phyloP scores from a whole-genome alignment of 2,113 vertebrate species.

The Chaetorhynchus papuensis region DNA sequence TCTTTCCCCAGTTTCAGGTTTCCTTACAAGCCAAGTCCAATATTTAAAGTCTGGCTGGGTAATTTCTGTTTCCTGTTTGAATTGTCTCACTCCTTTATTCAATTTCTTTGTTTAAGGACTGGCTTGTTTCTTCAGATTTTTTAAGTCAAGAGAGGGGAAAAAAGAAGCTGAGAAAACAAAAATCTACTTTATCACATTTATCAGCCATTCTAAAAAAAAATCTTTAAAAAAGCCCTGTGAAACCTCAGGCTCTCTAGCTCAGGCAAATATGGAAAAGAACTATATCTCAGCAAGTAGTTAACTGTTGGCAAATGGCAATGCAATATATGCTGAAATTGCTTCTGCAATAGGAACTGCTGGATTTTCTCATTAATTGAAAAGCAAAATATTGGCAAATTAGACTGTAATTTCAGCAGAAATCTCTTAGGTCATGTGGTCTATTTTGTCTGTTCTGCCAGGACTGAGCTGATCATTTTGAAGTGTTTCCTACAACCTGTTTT shows the following conservation, averaged over 20 bases:
- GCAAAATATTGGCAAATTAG: conserved; percentile 24
- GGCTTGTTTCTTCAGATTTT: background rate
- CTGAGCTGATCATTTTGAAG: background rate
- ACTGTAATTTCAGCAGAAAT: background rate
- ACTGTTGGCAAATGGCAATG: background rate
- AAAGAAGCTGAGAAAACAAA: background rate
- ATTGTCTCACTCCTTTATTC: background rate
- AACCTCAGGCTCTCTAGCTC: background rate
- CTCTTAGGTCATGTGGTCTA: background rate
- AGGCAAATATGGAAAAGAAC: background rate
- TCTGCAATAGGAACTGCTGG: background rate
- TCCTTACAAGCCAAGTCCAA: background rate
- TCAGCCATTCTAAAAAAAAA: background rate
- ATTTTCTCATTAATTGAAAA: conserved; percentile 22
- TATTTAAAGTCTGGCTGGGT: background rate
- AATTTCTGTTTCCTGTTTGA: background rate
- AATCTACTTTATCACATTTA: background rate
- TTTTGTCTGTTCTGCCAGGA: background rate
- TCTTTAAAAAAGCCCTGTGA: background rate
- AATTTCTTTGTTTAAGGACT: background rate
- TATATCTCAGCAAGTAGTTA: background rate
- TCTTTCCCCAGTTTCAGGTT: background rate
- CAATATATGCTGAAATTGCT: background rate
- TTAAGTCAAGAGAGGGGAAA: background rate
- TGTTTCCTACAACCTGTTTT: background rate